phyloP scores from a whole-genome alignment of 2,888 invertebrate genomes.

The Cerastoderma edule region DNA sequence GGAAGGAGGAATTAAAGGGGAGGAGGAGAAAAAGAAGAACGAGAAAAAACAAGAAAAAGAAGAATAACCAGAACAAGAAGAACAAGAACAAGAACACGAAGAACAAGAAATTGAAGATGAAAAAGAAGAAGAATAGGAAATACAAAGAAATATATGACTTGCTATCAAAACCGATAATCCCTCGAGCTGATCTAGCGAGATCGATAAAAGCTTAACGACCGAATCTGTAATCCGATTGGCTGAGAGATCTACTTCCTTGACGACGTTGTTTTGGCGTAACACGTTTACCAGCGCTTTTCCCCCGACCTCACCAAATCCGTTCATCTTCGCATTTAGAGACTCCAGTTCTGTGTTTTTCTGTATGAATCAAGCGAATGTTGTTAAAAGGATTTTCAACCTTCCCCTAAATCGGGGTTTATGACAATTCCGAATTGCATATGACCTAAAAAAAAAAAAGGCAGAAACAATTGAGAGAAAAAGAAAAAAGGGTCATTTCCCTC shows the following conservation, averaged over 20 bases:
- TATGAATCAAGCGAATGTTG: conserved; percentile 6
- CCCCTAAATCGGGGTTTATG: not conserved
- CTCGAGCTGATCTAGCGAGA: conserved; percentile 30
- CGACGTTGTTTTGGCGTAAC: conserved; percentile 36
- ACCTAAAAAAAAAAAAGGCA: no score
- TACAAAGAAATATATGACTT: not conserved
- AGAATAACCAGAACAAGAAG: no score
- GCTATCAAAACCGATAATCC: conserved; percentile 37
- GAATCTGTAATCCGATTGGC: conserved; percentile 43
- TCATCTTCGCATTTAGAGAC: conserved; percentile 42
- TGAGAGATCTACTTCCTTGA: conserved; percentile 49
- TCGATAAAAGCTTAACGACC: conserved; percentile 26
- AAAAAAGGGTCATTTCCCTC: no score
- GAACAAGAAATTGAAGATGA: no score
- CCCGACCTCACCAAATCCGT: conserved; percentile 55
- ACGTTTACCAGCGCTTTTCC: conserved; percentile 38
- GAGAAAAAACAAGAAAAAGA: no score
- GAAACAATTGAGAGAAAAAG: no score
- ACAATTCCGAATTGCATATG: no score
- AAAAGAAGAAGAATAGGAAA: no score
- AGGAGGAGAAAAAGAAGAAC: no score
- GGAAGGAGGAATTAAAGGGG: no score
- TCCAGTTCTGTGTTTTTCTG: conserved; percentile 56
- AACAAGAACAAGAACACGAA: no score
- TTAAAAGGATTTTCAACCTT: not conserved